phyloP scores from a whole-genome alignment of 2,113 vertebrate genomes.

The Mesitornis unicolor region DNA sequence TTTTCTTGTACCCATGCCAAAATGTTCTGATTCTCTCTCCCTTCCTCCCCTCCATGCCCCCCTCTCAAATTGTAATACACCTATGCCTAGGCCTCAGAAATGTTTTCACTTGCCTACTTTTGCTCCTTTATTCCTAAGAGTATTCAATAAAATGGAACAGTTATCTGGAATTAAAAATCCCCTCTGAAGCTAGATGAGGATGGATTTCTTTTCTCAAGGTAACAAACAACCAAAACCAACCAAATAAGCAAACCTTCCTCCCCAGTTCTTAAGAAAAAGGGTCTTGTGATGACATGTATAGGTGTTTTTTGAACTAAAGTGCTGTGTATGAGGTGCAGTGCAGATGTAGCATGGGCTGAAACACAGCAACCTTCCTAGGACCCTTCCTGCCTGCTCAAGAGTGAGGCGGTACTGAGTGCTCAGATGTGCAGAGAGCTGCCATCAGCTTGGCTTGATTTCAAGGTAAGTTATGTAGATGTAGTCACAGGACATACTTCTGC shows the following conservation, averaged over 20 bases:
- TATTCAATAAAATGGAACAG: background rate
- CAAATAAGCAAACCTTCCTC: too few relatives aligned
- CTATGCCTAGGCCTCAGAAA: background rate
- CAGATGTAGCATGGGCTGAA: too few relatives aligned
- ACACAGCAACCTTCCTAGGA: too few relatives aligned
- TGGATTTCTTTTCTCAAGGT: background rate
- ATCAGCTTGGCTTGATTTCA: too few relatives aligned
- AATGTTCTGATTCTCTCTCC: background rate
- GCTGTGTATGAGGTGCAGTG: too few relatives aligned
- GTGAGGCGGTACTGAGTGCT: too few relatives aligned
- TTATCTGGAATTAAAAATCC: background rate
- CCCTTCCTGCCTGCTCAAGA: too few relatives aligned
- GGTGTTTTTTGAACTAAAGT: too few relatives aligned
- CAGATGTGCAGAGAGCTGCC: too few relatives aligned
- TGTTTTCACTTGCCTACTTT: background rate
- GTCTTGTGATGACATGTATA: too few relatives aligned
- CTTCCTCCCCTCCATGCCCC: accelerated
- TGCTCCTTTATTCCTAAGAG: background rate
- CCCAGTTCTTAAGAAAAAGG: too few relatives aligned
- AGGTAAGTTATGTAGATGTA: too few relatives aligned
- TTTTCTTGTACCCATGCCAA: background rate
- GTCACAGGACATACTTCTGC: background rate
- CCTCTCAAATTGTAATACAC: background rate
- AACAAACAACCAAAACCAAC: background rate
- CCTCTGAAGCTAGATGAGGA: background rate